Evolutionary conservation across 2,888 invertebrate genomes (phyloP).

Genomic region (Drosophila longiperda): DNA sequence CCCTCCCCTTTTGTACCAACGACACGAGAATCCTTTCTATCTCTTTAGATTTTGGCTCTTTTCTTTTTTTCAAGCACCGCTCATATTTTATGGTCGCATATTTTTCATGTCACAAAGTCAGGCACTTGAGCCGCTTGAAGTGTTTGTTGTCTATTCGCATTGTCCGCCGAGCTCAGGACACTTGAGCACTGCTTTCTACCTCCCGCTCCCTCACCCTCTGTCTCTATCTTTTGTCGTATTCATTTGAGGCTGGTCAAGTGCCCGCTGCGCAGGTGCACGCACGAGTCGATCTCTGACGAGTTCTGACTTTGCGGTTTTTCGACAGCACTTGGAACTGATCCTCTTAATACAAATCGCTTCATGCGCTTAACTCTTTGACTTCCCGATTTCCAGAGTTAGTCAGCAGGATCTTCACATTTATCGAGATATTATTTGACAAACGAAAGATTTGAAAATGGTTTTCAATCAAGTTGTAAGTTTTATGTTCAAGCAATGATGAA

Average conservation of each 20-base stretch:
- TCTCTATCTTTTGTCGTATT: too few species aligned
- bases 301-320: conserved; percentile 56
- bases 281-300: conserved; percentile 39
- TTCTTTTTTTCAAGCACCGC: conserved; percentile 60
- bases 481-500: neutral
- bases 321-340: conserved; percentile 29
- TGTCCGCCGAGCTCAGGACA: conserved; percentile 41
- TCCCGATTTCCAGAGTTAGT: neutral
- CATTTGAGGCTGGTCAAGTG: conserved; percentile 50
- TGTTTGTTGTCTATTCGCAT: conserved; percentile 65
- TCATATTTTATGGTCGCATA: conserved; percentile 65
- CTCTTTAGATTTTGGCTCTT: neutral
- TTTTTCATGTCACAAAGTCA: conserved; percentile 64
- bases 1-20: conserved; percentile 28
- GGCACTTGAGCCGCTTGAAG: conserved; percentile 74
- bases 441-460: neutral
- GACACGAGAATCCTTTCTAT: conserved; percentile 68
- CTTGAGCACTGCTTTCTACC: conserved; percentile 29
- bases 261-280: conserved; percentile 60
- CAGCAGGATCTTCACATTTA: neutral
- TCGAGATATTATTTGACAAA: neutral
- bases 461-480: neutral
- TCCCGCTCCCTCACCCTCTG: neutral
- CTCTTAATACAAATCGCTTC: conserved; percentile 40
- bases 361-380: conserved; percentile 52